These are phyloP conservation scores for Ambastaia sidthimunki DNA, from an alignment of 2,797 vertebrate species.

Conservation along the genomic window DNA sequence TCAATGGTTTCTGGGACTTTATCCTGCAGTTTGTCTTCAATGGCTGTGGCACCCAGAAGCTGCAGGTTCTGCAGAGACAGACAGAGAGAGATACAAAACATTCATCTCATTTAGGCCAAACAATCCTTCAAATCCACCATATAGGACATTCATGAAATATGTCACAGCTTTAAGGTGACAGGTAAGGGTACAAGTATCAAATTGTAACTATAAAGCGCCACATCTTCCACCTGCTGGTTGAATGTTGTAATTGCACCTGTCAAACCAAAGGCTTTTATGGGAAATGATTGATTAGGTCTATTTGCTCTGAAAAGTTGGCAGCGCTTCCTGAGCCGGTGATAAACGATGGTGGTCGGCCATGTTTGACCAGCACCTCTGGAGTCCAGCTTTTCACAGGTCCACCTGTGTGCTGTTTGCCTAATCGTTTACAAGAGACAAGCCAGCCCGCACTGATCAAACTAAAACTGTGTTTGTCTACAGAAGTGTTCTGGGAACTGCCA, in stretches of 20 bases:
- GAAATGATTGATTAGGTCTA: slow-evolving; percentile 71
- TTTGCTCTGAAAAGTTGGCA: slow-evolving; percentile 66
- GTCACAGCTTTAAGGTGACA: too few species aligned
- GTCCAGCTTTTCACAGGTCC: slow-evolving; percentile 67
- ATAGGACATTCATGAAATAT: too few species aligned
- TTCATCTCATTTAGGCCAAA: too few species aligned
- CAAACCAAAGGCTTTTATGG: slow-evolving; percentile 59
- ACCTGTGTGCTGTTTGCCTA: slow-evolving; percentile 60
- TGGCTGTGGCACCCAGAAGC: slow-evolving; percentile 95
- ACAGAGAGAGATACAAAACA: too few species aligned
- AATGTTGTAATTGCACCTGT: slow-evolving; percentile 50
- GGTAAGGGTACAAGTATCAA: not conserved
- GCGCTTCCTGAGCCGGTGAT: slow-evolving; percentile 70
- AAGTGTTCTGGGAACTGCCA: slow-evolving; percentile 21
- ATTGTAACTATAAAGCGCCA: not conserved
- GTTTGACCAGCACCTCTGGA: slow-evolving; percentile 73
- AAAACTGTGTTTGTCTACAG: not conserved
- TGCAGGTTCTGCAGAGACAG: slow-evolving; percentile 87
- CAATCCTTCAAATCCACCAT: too few species aligned
- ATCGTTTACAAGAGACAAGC: slow-evolving; percentile 23
- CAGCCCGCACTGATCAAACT: slow-evolving; percentile 45
- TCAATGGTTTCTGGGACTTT: slow-evolving; percentile 98
- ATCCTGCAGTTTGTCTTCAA: slow-evolving; percentile 97
- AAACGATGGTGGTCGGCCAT: slow-evolving; percentile 70
- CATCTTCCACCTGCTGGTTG: slow-evolving; percentile 70